Conservation (phyloP, 2,113 vertebrate genomes). For the Balaenoptera acutorostrata region DNA sequence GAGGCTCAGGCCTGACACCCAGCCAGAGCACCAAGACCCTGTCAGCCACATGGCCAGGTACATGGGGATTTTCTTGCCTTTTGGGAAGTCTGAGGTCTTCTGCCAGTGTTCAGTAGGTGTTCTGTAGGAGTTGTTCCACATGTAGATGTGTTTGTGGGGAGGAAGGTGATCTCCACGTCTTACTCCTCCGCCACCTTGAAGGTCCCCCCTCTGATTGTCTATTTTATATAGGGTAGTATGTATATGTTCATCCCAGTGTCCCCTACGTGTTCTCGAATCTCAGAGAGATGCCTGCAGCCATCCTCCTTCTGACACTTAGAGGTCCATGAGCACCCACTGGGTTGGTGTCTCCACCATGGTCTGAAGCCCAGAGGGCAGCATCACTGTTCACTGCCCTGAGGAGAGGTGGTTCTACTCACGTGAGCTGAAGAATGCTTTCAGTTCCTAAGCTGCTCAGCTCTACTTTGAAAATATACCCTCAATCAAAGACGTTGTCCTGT, state of each 20-base stretch:
- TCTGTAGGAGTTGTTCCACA: too few species aligned
- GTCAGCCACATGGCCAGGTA: too few species aligned
- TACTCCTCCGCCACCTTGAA: too few species aligned
- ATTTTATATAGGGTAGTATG: neutral
- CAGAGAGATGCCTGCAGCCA: rapidly evolving
- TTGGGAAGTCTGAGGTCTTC: too few species aligned
- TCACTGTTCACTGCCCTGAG: rapidly evolving
- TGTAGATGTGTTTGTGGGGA: too few species aligned
- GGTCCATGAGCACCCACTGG: neutral
- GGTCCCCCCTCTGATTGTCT: neutral
- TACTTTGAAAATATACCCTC: neutral
- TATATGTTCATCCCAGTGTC: neutral
- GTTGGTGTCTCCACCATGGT: neutral
- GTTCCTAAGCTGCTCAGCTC: neutral
- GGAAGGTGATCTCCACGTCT: too few species aligned
- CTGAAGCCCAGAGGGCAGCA: rapidly evolving
- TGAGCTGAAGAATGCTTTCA: too few species aligned
- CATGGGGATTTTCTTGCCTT: too few species aligned
- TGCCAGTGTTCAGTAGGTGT: too few species aligned
- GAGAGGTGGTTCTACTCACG: rapidly evolving
- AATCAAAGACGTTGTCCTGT: rapidly evolving
- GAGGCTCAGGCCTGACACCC: too few species aligned
- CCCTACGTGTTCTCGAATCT: too few species aligned
- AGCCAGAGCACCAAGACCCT: too few species aligned
- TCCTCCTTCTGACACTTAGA: neutral